A percentile compares a stretch with the other conserved stretches of the same genome.
Conservation (phyloP, 2,888 invertebrate genomes). For the Eueremaeus valkanovi region DNA sequence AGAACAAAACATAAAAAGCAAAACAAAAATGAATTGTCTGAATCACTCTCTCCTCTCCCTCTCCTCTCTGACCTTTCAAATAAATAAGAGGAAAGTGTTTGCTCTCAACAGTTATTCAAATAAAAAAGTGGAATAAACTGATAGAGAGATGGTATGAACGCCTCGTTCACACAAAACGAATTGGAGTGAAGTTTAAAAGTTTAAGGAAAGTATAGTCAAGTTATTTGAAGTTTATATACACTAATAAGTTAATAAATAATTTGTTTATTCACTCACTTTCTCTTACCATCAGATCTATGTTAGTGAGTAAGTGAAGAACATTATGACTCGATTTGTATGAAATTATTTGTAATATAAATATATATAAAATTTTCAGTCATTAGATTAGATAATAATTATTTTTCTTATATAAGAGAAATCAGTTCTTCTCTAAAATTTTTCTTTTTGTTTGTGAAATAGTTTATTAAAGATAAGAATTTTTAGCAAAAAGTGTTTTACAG, state of each 20-base stretch:
- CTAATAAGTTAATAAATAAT: not conserved
- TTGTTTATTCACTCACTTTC: not conserved
- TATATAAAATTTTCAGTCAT: no score
- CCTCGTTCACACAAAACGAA: not conserved
- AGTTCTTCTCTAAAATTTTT: no score
- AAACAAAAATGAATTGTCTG: not conserved
- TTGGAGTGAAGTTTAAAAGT: conserved; percentile 5
- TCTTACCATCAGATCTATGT: not conserved
- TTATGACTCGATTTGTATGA: no score
- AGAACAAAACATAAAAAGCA: not conserved
- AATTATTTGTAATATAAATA: no score
- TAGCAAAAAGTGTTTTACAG: no score
- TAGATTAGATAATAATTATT: no score
- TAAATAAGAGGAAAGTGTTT: not conserved
- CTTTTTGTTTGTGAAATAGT: no score
- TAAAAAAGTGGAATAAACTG: not conserved
- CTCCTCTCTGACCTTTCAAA: not conserved
- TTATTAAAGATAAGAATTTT: no score
- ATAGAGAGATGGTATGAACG: not conserved
- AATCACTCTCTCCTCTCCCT: not conserved
- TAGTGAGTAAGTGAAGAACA: no score
- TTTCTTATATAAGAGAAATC: no score
- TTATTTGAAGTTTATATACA: not conserved
- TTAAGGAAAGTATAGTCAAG: not conserved
- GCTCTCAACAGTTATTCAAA: not conserved